These are phyloP conservation scores for Melanophora roralis DNA, from an alignment of 2,888 invertebrate species.

Conservation along the genomic window DNA sequence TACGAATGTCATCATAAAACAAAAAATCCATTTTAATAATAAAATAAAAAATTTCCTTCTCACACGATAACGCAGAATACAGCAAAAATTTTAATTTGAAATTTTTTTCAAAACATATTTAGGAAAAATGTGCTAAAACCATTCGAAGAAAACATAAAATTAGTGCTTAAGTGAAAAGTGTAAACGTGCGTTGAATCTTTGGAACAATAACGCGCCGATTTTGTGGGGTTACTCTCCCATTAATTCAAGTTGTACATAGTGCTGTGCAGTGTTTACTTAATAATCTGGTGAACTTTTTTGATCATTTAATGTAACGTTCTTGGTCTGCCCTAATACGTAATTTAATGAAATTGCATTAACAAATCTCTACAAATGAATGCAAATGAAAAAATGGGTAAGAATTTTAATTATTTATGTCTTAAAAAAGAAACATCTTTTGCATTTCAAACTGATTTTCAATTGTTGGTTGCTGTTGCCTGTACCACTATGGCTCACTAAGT, in stretches of 20 bases:
- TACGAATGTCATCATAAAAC: constrained; percentile 58
- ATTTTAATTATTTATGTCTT: background rate
- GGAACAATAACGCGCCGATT: constrained; percentile 46
- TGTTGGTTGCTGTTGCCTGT: constrained; percentile 51
- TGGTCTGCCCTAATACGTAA: constrained; percentile 1
- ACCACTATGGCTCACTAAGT: background rate
- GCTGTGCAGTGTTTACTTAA: constrained; percentile 50
- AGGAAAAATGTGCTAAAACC: constrained; percentile 49
- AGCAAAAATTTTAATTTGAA: constrained; percentile 63
- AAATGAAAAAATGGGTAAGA: constrained; percentile 63
- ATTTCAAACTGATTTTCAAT: constrained; percentile 65
- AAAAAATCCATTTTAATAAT: constrained; percentile 50
- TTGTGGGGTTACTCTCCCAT: constrained; percentile 46
- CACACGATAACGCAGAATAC: constrained; percentile 54
- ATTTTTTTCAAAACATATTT: constrained; percentile 62
- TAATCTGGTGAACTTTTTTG: constrained; percentile 41
- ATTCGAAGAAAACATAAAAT: background rate
- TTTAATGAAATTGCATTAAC: background rate
- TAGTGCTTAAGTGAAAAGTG: constrained; percentile 51
- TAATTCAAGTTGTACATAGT: constrained; percentile 32
- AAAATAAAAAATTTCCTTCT: constrained; percentile 58
- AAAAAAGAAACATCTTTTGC: constrained; percentile 38
- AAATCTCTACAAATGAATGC: constrained; percentile 54
- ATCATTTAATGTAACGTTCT: background rate
- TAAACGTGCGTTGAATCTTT: constrained; percentile 14